Evolutionary conservation across 2,888 invertebrate genomes (phyloP).

Genomic region (Sycophila texana): DNA sequence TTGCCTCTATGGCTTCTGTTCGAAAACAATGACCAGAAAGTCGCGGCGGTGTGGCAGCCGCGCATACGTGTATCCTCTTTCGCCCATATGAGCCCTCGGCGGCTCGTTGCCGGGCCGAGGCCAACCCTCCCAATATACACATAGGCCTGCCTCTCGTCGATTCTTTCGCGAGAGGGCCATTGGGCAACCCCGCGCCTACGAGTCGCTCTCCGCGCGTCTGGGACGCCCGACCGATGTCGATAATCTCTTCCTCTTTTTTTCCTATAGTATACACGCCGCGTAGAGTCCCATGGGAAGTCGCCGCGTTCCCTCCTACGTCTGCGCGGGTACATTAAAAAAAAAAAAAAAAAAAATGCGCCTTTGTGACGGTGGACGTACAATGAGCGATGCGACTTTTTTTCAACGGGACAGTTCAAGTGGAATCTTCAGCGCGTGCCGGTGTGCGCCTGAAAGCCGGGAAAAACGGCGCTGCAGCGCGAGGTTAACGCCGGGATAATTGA

Average conservation of each 20-base stretch:
- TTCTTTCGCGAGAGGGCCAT: conserved; percentile 14
- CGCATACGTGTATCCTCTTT: conserved; percentile 30
- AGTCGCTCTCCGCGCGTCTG: not conserved
- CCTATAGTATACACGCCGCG: not conserved
- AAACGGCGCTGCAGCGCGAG: too few species aligned
- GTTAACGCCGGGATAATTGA: conserved; percentile 15
- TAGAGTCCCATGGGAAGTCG: not conserved
- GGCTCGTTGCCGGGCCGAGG: not conserved
- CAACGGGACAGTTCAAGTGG: not conserved
- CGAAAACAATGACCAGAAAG: conserved; percentile 61
- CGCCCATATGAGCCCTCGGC: not conserved
- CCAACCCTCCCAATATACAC: not conserved
- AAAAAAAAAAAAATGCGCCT: not conserved
- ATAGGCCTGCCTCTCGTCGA: conserved; percentile 19
- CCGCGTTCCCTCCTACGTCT: not conserved
- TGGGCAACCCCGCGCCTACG: not conserved
- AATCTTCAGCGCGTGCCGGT: conserved; percentile 5
- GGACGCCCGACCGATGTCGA: conserved; percentile 30
- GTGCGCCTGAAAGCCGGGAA: not conserved
- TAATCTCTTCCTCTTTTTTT: conserved; percentile 27
- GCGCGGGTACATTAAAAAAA: too few species aligned
- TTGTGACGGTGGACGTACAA: conserved; percentile 1
- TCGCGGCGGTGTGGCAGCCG: not conserved
- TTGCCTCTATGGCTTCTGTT: conserved; percentile 68
- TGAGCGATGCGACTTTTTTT: conserved; percentile 16